Evolutionary conservation across 2,797 vertebrate species (phyloP), one percentile per base, ranked within the genome.

Genomic region (Takifugu ocellatus): DNA sequence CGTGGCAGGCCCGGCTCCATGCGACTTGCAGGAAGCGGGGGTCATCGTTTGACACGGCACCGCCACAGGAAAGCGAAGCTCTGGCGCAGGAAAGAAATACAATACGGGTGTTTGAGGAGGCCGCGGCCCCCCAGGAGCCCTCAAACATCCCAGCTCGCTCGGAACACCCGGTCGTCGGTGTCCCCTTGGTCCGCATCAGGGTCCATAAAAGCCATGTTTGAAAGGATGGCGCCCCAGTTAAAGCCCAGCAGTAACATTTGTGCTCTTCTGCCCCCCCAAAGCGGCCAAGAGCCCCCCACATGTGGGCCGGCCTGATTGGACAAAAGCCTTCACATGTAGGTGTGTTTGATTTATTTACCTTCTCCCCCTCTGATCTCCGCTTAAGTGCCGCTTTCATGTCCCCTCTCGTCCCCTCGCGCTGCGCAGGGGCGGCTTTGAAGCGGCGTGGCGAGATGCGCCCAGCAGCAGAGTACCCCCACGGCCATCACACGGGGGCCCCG

Each of bases 41-140:
- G 94, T 94, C 93, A 93, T 90, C 87, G 15, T 83, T 89, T 89
- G 91, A 91, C 91, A 91, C 88, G 79, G 85, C 88, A 91, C 89
- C 80, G 68, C 87, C 83, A 84, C 93, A 92, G 94, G 93, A 95
- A 95, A 90, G 33, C 84, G 77, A 80, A 16, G 87, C 90, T 93
- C 91, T 93, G 91, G 92, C 92, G 91, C 91, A 93, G 92, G 92
- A 94, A 95, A 95, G 92, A 94, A 93, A 93, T 92, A 93, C 93
- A 94, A 94, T 93, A 90, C 91, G 84, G 82, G 74, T 78, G 81
- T 89, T 88, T 90, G 63, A 82, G 83, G 79, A 84, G 87, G 83
- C 82, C 63, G 79, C 78, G 77, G 80, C 73, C 82, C 63, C 80
- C 82, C 63, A 75, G 79, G 87, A 89, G 78, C 66, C 74, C n/a